Conservation (phyloP, 2,888 invertebrate species). For the Mimachlamys varia region DNA sequence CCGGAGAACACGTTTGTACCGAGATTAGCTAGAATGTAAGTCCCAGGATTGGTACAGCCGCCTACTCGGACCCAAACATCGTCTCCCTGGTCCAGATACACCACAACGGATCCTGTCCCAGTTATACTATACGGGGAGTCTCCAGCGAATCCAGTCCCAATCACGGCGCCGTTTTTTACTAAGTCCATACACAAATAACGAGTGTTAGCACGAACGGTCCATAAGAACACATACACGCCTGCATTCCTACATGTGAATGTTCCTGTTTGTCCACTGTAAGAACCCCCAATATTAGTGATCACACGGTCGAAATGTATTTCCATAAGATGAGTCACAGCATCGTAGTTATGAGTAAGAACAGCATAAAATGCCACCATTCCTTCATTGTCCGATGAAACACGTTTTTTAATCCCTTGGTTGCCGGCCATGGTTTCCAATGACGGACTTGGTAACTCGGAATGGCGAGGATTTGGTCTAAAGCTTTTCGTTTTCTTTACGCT, state of each 20-base stretch:
- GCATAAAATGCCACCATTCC: neutral
- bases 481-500: too few species aligned
- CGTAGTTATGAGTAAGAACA: neutral
- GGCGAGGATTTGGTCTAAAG: too few species aligned
- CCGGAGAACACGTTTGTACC: neutral
- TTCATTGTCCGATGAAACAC: neutral
- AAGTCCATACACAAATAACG: constrained; percentile 39
- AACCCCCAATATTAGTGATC: constrained; percentile 41
- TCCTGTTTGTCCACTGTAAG: constrained; percentile 25
- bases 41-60: neutral
- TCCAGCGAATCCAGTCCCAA: constrained; percentile 39
- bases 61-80: neutral
- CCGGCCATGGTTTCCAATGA: neutral
- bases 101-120: neutral
- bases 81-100: neutral
- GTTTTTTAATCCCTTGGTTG: neutral
- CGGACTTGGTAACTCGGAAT: neutral
- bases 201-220: constrained; percentile 28
- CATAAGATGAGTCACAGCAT: neutral
- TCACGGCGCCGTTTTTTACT: constrained; percentile 26
- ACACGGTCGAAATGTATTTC: constrained; percentile 40
- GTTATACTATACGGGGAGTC: neutral
- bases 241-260: constrained; percentile 38
- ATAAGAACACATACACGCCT: constrained; percentile 40
- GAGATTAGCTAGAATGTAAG: neutral